Evolutionary conservation across 2,888 invertebrate species (phyloP).

Genomic region (Aspidapion aeneum): DNA sequence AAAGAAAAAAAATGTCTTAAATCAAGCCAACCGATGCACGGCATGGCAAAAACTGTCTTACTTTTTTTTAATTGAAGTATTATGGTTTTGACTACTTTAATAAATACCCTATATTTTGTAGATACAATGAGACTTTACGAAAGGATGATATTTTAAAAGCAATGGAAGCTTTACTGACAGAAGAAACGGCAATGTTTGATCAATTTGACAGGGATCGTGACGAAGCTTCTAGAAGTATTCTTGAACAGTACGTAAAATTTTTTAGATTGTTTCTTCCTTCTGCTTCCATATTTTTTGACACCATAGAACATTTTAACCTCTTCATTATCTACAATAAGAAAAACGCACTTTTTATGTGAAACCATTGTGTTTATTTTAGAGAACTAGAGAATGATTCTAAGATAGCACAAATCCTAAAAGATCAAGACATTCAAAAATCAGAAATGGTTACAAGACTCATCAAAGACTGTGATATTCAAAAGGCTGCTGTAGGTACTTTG

Average conservation of each 20-base stretch:
- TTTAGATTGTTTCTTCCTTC: background rate
- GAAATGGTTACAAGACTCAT: conserved; percentile 59
- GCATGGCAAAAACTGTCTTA: no score
- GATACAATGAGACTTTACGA: conserved; percentile 56
- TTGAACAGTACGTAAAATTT: conserved; percentile 56
- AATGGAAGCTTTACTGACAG: conserved; percentile 66
- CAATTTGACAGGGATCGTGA: conserved; percentile 58
- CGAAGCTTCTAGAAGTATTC: conserved; percentile 56
- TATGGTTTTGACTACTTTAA: no score
- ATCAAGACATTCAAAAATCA: conserved; percentile 60
- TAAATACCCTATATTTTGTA: no score
- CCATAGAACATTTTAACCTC: no score
- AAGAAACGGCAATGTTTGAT: conserved; percentile 62
- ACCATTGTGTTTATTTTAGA: conserved; percentile 42
- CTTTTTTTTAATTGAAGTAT: no score
- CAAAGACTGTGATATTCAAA: conserved; percentile 68
- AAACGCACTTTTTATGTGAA: no score
- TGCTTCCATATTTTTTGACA: background rate
- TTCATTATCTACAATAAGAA: no score
- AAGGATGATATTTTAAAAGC: conserved; percentile 67
- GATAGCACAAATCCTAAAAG: conserved; percentile 56
- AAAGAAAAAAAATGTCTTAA: no score
- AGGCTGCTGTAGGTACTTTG: conserved; percentile 66
- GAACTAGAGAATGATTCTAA: conserved; percentile 61
- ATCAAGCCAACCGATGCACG: no score